Base-by-base conservation (phyloP, 2,113 vertebrate genomes). In the Gadus macrocephalus region DNA sequence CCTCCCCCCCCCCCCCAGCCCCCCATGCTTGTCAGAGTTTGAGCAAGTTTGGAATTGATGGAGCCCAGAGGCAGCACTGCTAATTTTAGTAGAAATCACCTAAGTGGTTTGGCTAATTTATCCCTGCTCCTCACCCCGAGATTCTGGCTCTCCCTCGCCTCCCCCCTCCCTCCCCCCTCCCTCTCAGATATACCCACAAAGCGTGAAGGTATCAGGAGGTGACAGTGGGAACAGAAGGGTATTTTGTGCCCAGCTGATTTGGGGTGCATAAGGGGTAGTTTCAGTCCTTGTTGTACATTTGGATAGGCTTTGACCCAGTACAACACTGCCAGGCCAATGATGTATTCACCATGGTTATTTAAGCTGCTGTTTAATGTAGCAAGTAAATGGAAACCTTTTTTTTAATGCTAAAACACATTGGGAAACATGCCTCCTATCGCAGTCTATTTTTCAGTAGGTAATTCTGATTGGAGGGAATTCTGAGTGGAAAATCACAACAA, bases 61-160 rank as follows among this genome's bases (percentile, higher is more conserved):
- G 80, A 91, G 90, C 82, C 90, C 85, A 81, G 71, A 86, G 89
- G 86, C 88, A 86, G 87, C 76, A 78, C 85, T 83, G 88, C 88
- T 91, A 87, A 91, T 94, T 92, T 93, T 91, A 84, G 82, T 89
- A 88, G 90, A 92, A 88, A 84, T 90, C 89, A 91, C 86, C 80
- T 91, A 69, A 89, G 88, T 90, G 90, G 90, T 89, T 91, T 93
- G 91, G 86, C 77, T 91, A 66, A 87, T 93, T 93, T 92, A 92
- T 87, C 90, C 89, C 75, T 82, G 89, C 90, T 87, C 84, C 85
- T 88, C 78, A 81, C 87, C 84, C 75, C 73, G 81, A 78, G 76
- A 85, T 84, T 75, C 86, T 80, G 81, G 78, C 82, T 80, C 83
- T 78, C 67, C 66, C 74, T 56, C 62, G 60, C 69, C 77, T 71